These are phyloP conservation scores for Cosmia pyralina DNA, from an alignment of 2,888 invertebrate species.

Conservation along the genomic window DNA sequence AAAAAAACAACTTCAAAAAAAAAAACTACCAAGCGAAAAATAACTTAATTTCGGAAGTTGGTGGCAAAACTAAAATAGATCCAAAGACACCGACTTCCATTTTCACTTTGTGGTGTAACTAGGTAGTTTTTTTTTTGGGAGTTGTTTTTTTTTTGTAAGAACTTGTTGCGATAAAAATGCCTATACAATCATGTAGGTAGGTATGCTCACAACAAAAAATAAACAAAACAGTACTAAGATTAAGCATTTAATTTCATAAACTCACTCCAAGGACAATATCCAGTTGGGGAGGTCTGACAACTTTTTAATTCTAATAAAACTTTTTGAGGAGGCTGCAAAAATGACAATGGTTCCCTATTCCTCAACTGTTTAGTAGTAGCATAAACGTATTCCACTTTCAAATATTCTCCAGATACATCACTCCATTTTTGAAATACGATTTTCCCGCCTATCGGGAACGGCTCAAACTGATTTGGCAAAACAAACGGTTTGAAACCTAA, in stretches of 20 bases:
- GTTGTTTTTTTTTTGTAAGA: no score
- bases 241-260: slow-evolving; percentile 54
- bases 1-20: no score
- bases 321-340: slow-evolving; percentile 72
- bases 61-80: no score
- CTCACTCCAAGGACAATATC: slow-evolving; percentile 77
- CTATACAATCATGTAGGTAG: not conserved
- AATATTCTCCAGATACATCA: slow-evolving; percentile 66
- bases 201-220: not conserved
- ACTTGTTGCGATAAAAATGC: not conserved
- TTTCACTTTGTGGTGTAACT: no score
- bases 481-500: slow-evolving; percentile 73
- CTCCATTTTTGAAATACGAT: slow-evolving; percentile 83
- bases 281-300: slow-evolving; percentile 70
- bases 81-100: no score
- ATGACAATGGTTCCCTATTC: slow-evolving; percentile 66
- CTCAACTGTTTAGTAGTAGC: slow-evolving; percentile 74
- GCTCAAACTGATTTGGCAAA: slow-evolving; percentile 76
- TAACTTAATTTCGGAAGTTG: no score
- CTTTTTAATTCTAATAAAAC: slow-evolving; percentile 70
- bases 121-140: no score
- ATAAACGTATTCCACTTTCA: slow-evolving; percentile 81
- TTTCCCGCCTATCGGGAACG: slow-evolving; percentile 82
- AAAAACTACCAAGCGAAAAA: no score
- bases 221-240: slow-evolving; percentile 14